Evolutionary conservation across 1,140 invertebrate genomes (phyloP), one percentile per base, ranked within the genome.

Genomic region (Ganaspis sp.): DNA sequence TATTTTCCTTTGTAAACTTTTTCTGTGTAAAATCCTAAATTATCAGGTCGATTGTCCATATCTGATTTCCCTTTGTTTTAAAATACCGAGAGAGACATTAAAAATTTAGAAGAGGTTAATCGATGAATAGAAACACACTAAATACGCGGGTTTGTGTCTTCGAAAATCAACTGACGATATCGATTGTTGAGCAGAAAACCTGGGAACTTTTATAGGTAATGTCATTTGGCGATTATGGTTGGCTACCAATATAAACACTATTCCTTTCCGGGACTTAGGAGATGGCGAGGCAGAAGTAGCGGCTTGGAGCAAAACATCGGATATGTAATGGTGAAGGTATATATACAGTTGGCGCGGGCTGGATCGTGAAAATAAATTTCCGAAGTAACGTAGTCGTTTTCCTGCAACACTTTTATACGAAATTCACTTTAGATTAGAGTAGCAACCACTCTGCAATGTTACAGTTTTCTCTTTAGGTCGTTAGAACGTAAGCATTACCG

Each of bases 401-500:
- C 77, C 74, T 72, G 1, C 40, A 38, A 73, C 74, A 53, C 73
- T 23, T 54, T 69, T 74, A 45, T 74, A 76, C 78, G 75, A 83
- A 83, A 83, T 83, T 83, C 79, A 81, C 82, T 78, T 83, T 81
- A 76, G 82, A 81, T 79, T 83, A 81, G 82, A 80, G 77, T 77
- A 70, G 74, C 69, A 79, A 75, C 77, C 75, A 79, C 79, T 77
- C 79, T 75, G 71, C 73, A 75, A 77, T 79, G 80, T 80, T 81
- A 77, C 81, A 81, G 79, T 83, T 83, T 81, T 79, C 81, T 83
- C 81, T 77, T 77, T 79, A 72, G 81, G 78, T 80, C 79, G 79
- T 83, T 83, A 83, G 79, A 79, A 78, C 79, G 74, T 77, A 77
- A 83, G 73, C 81, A 77, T 77, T 79, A 77, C 79, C 74, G 77